phyloP scores from a whole-genome alignment of 2,888 invertebrate species.

The Torymus aiolomorphi region DNA sequence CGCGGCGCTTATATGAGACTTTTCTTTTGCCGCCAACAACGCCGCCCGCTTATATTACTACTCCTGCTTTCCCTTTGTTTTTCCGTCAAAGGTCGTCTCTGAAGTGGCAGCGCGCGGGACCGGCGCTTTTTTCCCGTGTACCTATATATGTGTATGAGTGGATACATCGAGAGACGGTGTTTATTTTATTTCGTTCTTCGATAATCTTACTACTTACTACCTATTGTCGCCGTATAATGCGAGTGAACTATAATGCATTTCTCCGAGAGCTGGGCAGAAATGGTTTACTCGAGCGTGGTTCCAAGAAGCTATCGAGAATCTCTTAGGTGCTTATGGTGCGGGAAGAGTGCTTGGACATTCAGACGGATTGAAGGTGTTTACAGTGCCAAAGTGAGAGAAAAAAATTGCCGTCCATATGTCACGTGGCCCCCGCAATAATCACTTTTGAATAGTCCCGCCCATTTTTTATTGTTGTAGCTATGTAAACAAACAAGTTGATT shows the following conservation, averaged over 20 bases:
- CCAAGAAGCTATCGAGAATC: too few relatives aligned
- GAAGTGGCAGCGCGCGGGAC: background rate
- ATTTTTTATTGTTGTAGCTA: slow-evolving; percentile 5
- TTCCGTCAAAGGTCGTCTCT: slow-evolving; percentile 6
- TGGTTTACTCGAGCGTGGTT: too few relatives aligned
- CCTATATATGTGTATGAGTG: too few relatives aligned
- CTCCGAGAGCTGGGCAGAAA: background rate
- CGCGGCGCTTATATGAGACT: background rate
- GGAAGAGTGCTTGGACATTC: background rate
- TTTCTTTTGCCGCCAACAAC: too few relatives aligned
- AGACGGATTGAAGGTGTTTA: slow-evolving; percentile 6
- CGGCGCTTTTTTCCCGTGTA: background rate
- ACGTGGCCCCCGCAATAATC: background rate
- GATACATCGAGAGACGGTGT: background rate
- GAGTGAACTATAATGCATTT: slow-evolving; percentile 13
- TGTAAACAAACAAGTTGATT: too few relatives aligned
- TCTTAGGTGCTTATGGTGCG: too few relatives aligned
- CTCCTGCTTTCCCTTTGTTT: slow-evolving; percentile 28
- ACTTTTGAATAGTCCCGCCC: slow-evolving; percentile 33
- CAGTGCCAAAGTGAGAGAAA: slow-evolving; percentile 11
- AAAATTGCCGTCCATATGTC: slow-evolving; percentile 27
- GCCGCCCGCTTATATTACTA: too few relatives aligned
- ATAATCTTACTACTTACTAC: too few relatives aligned
- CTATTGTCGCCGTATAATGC: background rate
- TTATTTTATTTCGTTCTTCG: background rate